A percentile compares a stretch with the other conserved stretches of the same genome.
phyloP scores from a whole-genome alignment of 1,140 invertebrate species.

The Leguminivora glycinivorella region DNA sequence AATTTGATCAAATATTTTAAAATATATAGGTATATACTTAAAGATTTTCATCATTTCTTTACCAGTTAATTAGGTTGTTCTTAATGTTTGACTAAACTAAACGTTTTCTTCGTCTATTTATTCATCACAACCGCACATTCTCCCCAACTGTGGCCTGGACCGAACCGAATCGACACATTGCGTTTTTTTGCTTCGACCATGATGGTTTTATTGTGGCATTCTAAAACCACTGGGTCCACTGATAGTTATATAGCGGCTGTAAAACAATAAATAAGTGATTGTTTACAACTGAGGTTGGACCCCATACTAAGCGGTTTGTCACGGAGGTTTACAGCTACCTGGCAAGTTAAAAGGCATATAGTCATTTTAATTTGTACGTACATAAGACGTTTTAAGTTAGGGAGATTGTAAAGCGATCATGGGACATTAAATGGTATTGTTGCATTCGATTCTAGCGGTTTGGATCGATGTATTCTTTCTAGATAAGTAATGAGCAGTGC shows the following conservation, averaged over 20 bases:
- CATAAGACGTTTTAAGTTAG: not conserved
- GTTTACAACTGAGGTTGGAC: constrained; percentile 57
- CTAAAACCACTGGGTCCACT: constrained; percentile 56
- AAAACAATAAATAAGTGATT: constrained; percentile 74
- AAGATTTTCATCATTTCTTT: too few species aligned
- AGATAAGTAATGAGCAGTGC: constrained; percentile 40
- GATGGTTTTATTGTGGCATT: constrained; percentile 72
- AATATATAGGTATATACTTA: too few species aligned
- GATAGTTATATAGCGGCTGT: constrained; percentile 67
- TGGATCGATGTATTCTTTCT: constrained; percentile 37
- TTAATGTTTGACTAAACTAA: too few species aligned
- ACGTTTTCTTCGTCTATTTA: not conserved
- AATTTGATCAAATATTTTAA: too few species aligned
- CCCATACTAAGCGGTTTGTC: constrained; percentile 58
- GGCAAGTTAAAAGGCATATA: constrained; percentile 13
- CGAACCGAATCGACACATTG: constrained; percentile 71
- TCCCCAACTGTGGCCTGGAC: constrained; percentile 38
- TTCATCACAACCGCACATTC: constrained; percentile 14
- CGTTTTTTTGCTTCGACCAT: constrained; percentile 54
- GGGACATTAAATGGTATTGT: constrained; percentile 54
- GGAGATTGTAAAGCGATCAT: constrained; percentile 54
- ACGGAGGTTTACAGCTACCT: constrained; percentile 45
- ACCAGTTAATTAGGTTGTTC: too few species aligned
- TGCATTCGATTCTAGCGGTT: constrained; percentile 43
- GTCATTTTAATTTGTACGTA: not conserved